Evolutionary conservation across 2,888 invertebrate genomes (phyloP), one percentile per base, ranked within the genome.

Genomic region (Lucinisca nassula): DNA sequence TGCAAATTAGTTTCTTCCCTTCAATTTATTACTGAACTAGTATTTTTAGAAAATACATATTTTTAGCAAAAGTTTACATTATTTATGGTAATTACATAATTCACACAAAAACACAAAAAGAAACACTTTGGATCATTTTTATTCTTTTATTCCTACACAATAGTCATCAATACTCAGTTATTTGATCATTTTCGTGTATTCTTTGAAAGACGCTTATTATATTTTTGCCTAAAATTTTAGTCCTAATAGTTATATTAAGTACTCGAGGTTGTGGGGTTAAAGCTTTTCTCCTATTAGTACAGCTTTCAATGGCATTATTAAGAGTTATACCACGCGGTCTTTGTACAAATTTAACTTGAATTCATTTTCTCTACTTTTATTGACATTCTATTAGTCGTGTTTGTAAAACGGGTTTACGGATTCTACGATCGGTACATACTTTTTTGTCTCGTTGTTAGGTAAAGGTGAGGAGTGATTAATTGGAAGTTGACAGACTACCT

Each of bases 391-490:
- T 79, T 67, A 55, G 58, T 51, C 30, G 37, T 51, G 80, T 84
- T 84, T 84, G 37, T 27, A 55, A 55, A 84, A 76, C 55, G 80
- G 70, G 79, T 84, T n/a, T 84, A 84, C 72, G 79, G 82, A 67
- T 67, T 67, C 67, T 67, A 17, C 67, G 67, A 67, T 67, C 67
- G 35, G 67, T 35, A 67, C n/a, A n/a, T n/a, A n/a, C 32, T 82
- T 61, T 75, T 85, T 81, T 85, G 82, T 74, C 79, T 79, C 81
- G 85, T 85, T 78, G 82, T 82, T 32, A 61, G 55, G 82, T 82
- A 82, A 78, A 78, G 82, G 38, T 37, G 40, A 49, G 58, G 58
- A 32, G 75, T 49, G 79, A 67, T 79, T 67, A 32, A 67, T 35
- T 32, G 67, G 67, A 67, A 35, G 67, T 67, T 67, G 67, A 67